phyloP scores from a whole-genome alignment of 2,888 invertebrate species.

The Pseudanteris insignis region DNA sequence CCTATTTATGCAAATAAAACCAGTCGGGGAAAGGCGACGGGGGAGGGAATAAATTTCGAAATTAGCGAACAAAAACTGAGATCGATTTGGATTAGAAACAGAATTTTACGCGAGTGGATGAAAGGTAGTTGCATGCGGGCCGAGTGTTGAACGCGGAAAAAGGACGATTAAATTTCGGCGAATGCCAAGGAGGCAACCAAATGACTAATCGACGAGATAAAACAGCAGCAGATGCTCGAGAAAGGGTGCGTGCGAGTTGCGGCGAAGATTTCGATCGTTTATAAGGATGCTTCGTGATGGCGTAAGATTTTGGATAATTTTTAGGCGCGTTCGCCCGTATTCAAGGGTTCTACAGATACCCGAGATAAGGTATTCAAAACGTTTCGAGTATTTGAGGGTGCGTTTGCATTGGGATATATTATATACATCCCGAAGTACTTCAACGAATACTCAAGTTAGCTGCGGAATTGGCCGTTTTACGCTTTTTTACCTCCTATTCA shows the following conservation, averaged over 20 bases:
- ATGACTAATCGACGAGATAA: conserved; percentile 32
- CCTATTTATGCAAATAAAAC: conserved; percentile 23
- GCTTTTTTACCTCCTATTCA: conserved; percentile 19
- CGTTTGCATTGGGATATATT: conserved; percentile 47
- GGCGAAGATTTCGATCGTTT: conserved; percentile 61
- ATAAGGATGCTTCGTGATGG: conserved; percentile 54
- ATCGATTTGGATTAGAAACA: no score
- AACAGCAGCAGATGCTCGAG: conserved; percentile 15
- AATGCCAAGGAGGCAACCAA: conserved; percentile 6
- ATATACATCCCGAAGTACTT: conserved; percentile 40
- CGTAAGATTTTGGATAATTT: conserved; percentile 64
- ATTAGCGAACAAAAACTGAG: conserved; percentile 1
- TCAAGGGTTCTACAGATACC: conserved; percentile 63
- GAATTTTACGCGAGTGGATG: not conserved
- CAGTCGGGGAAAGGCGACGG: not conserved
- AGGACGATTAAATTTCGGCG: no score
- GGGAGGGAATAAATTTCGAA: not conserved
- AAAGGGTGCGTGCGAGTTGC: conserved; percentile 35
- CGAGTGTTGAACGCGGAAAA: no score
- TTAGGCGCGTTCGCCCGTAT: conserved; percentile 62
- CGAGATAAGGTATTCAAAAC: conserved; percentile 64
- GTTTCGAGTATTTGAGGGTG: conserved; percentile 61
- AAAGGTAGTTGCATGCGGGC: no score
- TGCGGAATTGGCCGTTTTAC: conserved; percentile 44
- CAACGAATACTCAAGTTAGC: conserved; percentile 32